Evolutionary conservation across 2,888 invertebrate species (phyloP).

Genomic region (Diaperis boleti): DNA sequence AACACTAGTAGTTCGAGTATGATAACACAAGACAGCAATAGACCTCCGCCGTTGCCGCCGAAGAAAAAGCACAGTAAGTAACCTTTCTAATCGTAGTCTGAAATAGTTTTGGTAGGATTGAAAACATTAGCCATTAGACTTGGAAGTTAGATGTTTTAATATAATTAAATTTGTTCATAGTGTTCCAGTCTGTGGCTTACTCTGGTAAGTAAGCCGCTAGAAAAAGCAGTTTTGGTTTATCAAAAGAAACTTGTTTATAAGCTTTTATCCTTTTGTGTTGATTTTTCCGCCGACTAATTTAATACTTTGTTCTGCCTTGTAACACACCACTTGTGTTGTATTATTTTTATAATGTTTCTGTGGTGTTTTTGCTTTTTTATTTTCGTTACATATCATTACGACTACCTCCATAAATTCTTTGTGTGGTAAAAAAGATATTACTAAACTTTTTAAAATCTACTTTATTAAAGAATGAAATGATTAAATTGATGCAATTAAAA

Average conservation of each 20-base stretch:
- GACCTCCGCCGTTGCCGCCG: constrained; percentile 90
- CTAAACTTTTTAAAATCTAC: no score
- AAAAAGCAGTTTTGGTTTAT: constrained; percentile 33
- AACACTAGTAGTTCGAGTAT: constrained; percentile 51
- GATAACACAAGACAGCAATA: constrained; percentile 70
- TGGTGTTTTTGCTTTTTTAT: constrained; percentile 2
- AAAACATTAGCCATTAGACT: constrained; percentile 14
- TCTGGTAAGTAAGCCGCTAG: constrained; percentile 85
- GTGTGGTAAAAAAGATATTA: no score
- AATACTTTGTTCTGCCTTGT: constrained; percentile 8
- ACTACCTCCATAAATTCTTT: no score
- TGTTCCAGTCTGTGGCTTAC: constrained; percentile 97
- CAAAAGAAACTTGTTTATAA: constrained; percentile 12
- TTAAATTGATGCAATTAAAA: no score
- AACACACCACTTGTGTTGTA: constrained; percentile 7
- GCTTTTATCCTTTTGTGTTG: constrained; percentile 18
- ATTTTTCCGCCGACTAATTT: constrained; percentile 27
- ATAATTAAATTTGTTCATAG: constrained; percentile 68
- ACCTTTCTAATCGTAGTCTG: no score
- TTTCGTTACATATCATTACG: no score
- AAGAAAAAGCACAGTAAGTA: constrained; percentile 96
- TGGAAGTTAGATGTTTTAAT: constrained; percentile 63
- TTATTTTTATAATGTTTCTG: not conserved
- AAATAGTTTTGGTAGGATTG: not conserved
- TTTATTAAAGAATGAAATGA: no score